A percentile compares a stretch with the other conserved stretches of the same genome.
These are phyloP conservation scores for Ammospiza maritima DNA, from an alignment of 2,797 vertebrate species.

Conservation along the genomic window DNA sequence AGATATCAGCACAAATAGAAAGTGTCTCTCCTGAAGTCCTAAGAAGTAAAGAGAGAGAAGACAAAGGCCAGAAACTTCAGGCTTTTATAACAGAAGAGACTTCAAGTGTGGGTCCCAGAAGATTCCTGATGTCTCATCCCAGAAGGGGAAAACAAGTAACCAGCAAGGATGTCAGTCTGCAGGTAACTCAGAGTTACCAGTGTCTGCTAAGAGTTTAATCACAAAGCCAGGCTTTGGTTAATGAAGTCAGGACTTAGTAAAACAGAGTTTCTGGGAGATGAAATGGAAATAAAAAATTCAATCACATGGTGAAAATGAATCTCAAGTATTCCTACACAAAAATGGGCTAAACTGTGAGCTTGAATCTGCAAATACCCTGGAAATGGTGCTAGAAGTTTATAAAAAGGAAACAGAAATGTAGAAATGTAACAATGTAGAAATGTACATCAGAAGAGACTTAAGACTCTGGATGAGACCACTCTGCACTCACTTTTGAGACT, in stretches of 20 bases:
- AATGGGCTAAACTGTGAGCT: background rate
- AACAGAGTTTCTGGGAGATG: background rate
- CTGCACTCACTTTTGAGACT: background rate
- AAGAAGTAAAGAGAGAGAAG: background rate
- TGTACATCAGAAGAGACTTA: background rate
- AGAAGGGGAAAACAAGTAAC: background rate
- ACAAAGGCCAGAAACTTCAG: background rate
- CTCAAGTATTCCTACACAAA: background rate
- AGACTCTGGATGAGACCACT: background rate
- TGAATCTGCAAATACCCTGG: background rate
- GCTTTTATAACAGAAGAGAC: background rate
- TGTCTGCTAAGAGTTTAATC: background rate
- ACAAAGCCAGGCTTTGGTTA: background rate
- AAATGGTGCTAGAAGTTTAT: background rate
- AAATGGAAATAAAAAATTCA: background rate
- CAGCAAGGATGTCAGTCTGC: background rate
- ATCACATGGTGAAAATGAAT: background rate
- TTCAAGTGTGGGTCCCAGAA: background rate
- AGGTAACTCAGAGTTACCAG: background rate
- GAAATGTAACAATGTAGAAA: background rate
- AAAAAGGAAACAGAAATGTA: background rate
- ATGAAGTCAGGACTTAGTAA: background rate
- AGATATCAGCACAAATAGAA: background rate
- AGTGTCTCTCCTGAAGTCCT: background rate
- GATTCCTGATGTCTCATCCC: background rate